Base-by-base conservation (phyloP, 2,113 vertebrate species). In the Macaca nemestrina region DNA sequence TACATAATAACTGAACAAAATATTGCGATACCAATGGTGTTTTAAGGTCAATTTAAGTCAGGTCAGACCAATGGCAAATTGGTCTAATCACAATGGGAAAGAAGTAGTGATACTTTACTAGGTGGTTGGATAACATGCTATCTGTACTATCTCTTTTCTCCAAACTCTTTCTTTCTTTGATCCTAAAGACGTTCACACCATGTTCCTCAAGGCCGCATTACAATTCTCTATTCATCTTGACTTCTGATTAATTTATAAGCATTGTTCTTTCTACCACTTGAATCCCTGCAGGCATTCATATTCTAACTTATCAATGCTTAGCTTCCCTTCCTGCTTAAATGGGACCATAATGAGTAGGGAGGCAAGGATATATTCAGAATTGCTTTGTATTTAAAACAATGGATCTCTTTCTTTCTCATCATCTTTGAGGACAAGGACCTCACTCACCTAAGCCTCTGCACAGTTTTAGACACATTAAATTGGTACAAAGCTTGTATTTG, bases 21-120 rank as follows among this genome's bases (percentile, higher is more conserved):
- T 91, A 85, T 73, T 89, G 75, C 76, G 83, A 90, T 83, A 87
- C 40, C 35, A 78, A n/a, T 25, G 14, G 50, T 93, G 38, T 93
- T 59, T 96, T 89, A 87, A 86, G 92, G 87, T 95, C 57, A 96
- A 88, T 94, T 95, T 90, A 87, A 95, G 35, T 93, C 90, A 97
- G 64, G 90, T 90, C 88, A 95, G 45, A 87, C n/a, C 48, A 83
- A 76, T 55, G 61, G 27, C 27, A 64, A 64, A 32, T 14, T 32
- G 61, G 61, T 57, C 38, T 57, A 72, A 88, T 76, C 61, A 32
- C 61, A 64, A 78, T 55, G 64, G 25, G 11, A 95, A 97, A 83
- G 18, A 61, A 25, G 30, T 16, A 73, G 48, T 94, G 70, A 91
- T 68, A 90, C 93, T 93, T 83, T 73, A 73, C 30, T 50, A 88